Evolutionary conservation across 1,140 invertebrate species (phyloP).

Genomic region (Drosophila suzukii): DNA sequence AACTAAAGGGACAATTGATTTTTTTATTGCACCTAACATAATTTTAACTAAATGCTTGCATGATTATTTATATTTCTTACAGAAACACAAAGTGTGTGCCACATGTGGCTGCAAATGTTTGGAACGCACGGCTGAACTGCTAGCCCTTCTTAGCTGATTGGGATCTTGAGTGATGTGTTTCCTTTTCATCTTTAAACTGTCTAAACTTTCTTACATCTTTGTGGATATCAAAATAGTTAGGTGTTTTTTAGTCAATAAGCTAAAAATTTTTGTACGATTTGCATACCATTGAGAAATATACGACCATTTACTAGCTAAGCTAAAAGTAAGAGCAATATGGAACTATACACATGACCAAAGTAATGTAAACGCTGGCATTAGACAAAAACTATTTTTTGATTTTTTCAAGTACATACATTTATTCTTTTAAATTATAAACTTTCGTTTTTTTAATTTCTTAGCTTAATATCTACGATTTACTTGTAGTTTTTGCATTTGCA

Average conservation of each 20-base stretch:
- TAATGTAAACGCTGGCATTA: not conserved
- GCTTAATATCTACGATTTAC: conserved; percentile 68
- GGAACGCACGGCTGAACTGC: conserved; percentile 85
- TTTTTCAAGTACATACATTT: conserved; percentile 61
- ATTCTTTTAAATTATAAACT: conserved; percentile 39
- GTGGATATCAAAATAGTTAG: conserved; percentile 16
- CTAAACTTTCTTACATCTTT: not conserved
- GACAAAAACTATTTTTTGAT: not conserved
- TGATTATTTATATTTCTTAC: conserved; percentile 48
- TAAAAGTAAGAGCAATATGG: not conserved
- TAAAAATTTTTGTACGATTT: conserved; percentile 45
- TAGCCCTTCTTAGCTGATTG: conserved; percentile 65
- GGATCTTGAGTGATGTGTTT: not conserved
- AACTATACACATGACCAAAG: conserved; percentile 10
- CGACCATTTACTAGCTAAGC: conserved; percentile 15
- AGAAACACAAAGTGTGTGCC: conserved; percentile 86
- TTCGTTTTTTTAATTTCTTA: conserved; percentile 45
- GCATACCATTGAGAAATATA: conserved; percentile 33
- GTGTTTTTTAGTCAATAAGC: conserved; percentile 52
- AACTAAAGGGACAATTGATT: too few species aligned
- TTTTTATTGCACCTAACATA: too few species aligned
- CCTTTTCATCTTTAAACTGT: not conserved
- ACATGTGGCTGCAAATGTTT: conserved; percentile 95
- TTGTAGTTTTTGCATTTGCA: conserved; percentile 60
- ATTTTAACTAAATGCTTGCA: too few species aligned